Evolutionary conservation across 2,113 vertebrate genomes (phyloP).

Genomic region (Melanerpes formicivorus): DNA sequence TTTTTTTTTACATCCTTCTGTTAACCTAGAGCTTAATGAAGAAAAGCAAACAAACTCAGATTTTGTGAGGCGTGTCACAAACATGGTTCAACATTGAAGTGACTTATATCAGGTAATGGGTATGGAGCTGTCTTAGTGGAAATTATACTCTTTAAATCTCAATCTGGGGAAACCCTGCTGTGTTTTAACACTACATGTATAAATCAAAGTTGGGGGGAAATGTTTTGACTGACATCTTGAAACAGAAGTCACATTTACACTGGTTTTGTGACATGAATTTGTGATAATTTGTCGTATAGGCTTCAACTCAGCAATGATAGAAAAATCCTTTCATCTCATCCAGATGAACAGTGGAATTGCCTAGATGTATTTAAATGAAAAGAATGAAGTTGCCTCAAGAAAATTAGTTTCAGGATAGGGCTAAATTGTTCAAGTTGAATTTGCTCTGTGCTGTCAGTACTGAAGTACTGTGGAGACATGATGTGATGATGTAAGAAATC

Average conservation of each 20-base stretch:
- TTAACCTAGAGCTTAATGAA: background rate
- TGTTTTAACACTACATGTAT: background rate
- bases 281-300: background rate
- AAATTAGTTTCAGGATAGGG: slow-evolving; percentile 49
- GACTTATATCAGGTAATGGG: background rate
- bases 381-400: background rate
- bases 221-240: slow-evolving; percentile 5
- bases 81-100: background rate
- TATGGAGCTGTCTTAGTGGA: background rate
- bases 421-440: slow-evolving; percentile 10
- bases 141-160: background rate
- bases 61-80: background rate
- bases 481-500: background rate
- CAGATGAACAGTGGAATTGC: slow-evolving; percentile 27
- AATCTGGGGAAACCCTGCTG: background rate
- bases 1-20: background rate
- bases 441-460: background rate
- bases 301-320: background rate
- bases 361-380: slow-evolving; percentile 21
- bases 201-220: background rate
- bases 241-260: background rate
- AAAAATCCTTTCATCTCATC: background rate
- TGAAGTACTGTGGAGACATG: background rate
- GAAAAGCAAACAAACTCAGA: background rate
- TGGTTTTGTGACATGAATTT: slow-evolving; percentile 3